phyloP scores from a whole-genome alignment of 2,888 invertebrate species.

The Incurvaria masculella region DNA sequence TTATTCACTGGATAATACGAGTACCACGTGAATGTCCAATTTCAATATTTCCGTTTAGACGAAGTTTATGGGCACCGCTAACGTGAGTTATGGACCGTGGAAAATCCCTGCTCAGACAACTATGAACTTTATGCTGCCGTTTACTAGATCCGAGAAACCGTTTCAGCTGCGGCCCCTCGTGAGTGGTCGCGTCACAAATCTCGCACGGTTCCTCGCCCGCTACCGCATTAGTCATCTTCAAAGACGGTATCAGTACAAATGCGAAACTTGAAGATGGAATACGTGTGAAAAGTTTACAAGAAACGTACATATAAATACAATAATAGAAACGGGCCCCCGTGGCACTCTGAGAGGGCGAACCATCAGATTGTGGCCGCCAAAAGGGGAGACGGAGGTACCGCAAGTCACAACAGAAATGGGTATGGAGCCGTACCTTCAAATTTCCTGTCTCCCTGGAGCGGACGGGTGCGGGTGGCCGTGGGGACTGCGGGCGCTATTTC shows the following conservation, averaged over 20 bases:
- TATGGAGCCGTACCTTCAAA: background rate
- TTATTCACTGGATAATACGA: background rate
- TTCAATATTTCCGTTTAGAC: background rate
- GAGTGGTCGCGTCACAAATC: too few species aligned
- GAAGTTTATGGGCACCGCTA: background rate
- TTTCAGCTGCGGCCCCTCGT: too few species aligned
- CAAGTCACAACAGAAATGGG: background rate
- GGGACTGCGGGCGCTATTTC: background rate
- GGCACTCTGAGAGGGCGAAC: too few species aligned
- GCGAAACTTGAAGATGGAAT: too few species aligned
- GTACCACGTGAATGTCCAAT: background rate
- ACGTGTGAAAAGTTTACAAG: too few species aligned
- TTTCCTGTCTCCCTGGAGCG: background rate
- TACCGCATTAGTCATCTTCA: too few species aligned
- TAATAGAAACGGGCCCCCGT: too few species aligned
- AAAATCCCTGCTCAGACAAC: background rate
- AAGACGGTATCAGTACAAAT: too few species aligned
- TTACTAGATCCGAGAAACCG: too few species aligned
- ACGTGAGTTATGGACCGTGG: background rate
- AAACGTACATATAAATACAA: too few species aligned
- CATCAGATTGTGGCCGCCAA: background rate
- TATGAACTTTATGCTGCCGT: background rate
- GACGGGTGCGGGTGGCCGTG: background rate
- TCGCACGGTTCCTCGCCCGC: too few species aligned
- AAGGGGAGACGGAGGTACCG: background rate